phyloP scores from a whole-genome alignment of 2,797 vertebrate genomes.

The Pyrrhura leucotis region DNA sequence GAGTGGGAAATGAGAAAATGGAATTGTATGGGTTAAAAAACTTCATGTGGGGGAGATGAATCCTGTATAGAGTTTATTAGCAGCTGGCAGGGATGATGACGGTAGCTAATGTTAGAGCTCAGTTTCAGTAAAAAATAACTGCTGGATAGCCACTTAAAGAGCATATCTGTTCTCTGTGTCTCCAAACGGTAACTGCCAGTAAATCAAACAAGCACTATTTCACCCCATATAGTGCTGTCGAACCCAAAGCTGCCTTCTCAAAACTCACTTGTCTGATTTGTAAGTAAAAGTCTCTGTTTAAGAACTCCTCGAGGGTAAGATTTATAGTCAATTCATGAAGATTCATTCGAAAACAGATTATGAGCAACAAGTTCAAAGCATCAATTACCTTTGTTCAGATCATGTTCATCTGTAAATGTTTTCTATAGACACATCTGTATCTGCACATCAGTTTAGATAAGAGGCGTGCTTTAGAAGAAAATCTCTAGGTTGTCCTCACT shows the following conservation, averaged over 20 bases:
- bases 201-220: not conserved
- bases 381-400: not conserved
- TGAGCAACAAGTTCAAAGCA: not conserved
- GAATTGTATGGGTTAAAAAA: not conserved
- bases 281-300: not conserved
- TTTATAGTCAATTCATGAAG: accelerated
- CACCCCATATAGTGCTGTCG: not conserved
- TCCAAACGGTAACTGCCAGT: not conserved
- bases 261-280: not conserved
- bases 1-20: not conserved
- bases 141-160: not conserved
- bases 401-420: not conserved
- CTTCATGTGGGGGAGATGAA: not conserved
- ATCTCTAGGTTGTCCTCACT: not conserved
- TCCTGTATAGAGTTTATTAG: not conserved
- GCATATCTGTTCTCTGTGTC: not conserved
- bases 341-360: not conserved
- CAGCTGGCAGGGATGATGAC: not conserved
- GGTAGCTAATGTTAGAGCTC: slow-evolving; percentile 5
- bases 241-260: not conserved
- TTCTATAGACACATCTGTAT: not conserved
- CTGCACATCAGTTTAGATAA: not conserved
- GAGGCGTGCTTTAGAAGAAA: not conserved
- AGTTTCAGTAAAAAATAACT: not conserved
- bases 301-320: not conserved